Evolutionary conservation across 2,888 invertebrate genomes (phyloP).

Genomic region (Erebia palarica): DNA sequence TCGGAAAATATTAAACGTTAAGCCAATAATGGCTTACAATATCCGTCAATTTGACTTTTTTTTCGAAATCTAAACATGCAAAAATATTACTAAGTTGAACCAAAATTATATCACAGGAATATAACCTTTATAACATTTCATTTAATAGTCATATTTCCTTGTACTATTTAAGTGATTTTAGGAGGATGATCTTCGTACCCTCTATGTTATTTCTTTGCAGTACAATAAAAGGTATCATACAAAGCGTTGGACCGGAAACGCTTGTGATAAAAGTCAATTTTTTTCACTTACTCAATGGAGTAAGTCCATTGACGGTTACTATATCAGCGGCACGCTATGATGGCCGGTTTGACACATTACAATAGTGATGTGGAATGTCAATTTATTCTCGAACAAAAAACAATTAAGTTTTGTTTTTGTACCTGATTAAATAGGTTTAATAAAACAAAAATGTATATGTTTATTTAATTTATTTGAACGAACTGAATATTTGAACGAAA

Average conservation of each 20-base stretch:
- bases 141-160: constrained; percentile 3
- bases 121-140: background rate
- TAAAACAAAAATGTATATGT: too few species aligned
- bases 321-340: too few species aligned
- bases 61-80: constrained; percentile 32
- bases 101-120: background rate
- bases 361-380: too few species aligned
- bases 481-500: too few species aligned
- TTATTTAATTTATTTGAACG: too few species aligned
- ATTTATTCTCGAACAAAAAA: too few species aligned
- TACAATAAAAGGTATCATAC: constrained; percentile 44
- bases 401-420: too few species aligned
- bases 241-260: constrained; percentile 57
- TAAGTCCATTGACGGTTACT: constrained; percentile 51
- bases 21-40: constrained; percentile 36
- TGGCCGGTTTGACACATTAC: too few species aligned
- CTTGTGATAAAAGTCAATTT: constrained; percentile 51
- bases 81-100: background rate
- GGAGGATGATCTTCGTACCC: background rate
- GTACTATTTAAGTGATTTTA: background rate
- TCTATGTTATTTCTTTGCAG: constrained; percentile 46
- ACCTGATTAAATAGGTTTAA: too few species aligned
- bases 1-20: constrained; percentile 45
- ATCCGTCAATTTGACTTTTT: constrained; percentile 42
- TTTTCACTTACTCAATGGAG: constrained; percentile 46